Base-by-base conservation (phyloP, 2,888 invertebrate species). In the Chrysotoxum bicinctum region DNA sequence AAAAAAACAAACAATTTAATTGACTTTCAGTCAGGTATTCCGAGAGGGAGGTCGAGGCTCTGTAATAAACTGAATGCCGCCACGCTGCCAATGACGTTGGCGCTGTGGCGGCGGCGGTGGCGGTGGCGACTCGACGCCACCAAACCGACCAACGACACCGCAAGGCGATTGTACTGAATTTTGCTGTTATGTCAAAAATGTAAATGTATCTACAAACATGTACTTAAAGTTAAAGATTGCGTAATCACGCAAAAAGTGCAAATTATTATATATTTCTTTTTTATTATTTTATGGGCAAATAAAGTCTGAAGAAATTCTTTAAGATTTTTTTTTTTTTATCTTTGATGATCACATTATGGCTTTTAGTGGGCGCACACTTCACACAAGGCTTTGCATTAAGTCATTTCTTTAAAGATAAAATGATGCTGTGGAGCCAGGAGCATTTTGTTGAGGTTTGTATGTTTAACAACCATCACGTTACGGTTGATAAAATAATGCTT, bases 311-410 rank as follows among this genome's bases (percentile, higher is more conserved):
- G 52, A 35, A 74, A 75, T 60, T 35, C 52, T 64, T 75, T 50
- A 40, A 48, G 50, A 66, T 56, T n/a, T 56, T 30, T 40, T 8
- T 52, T 70, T 48, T 72, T 50, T 58, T 68, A 73, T 79, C 73
- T 58, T 30, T 52, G 58, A 62, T 79, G 79, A 72, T 78, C 77
- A 78, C 74, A 64, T 74, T 68, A 64, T 30, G 74, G 43, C 19
- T 45, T 37, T 56, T 26, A 56, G 37, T 23, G 60, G 52, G 58
- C 50, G 58, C 40, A 50, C 21, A 9, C n/a, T n/a, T n/a, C n/a
- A 48, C 19, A 12, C 32, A 14, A 23, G 43, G 10, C 19, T 19
- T 54, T 32, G 60, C 54, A 54, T 62, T 72, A 37, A 66, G 50
- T 48, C 64, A 45, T 64, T 48, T 12, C 26, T 14, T 26, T 6